Conservation (phyloP, 2,113 vertebrate genomes). For the Speoplatyrhinus poulsoni region DNA sequence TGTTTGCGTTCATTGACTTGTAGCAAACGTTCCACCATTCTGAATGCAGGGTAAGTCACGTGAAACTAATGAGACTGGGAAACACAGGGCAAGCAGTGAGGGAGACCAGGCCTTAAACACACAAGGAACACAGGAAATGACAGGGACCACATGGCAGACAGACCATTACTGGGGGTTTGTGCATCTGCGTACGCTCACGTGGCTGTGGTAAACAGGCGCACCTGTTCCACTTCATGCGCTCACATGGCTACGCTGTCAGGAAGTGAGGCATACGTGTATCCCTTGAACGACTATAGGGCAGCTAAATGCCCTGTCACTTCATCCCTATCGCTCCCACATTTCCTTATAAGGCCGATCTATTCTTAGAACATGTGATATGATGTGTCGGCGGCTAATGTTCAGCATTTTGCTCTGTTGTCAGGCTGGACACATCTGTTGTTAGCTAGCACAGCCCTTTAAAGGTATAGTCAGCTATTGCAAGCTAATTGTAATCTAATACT, state of each 20-base stretch:
- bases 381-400: constrained; percentile 9
- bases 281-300: constrained; percentile 8
- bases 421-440: background rate
- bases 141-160: too few relatives aligned
- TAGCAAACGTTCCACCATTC: too few relatives aligned
- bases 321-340: constrained; percentile 32
- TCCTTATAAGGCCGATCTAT: constrained; percentile 62
- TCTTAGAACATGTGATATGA: constrained; percentile 57
- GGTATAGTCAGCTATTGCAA: too few relatives aligned
- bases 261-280: constrained; percentile 42
- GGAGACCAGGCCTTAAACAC: too few relatives aligned
- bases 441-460: too few relatives aligned
- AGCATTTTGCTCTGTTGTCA: background rate
- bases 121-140: too few relatives aligned
- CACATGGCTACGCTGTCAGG: constrained; percentile 56
- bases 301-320: constrained; percentile 40
- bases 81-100: too few relatives aligned
- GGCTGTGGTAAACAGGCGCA: constrained; percentile 31
- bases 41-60: too few relatives aligned
- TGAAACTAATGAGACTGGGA: too few relatives aligned
- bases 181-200: constrained; percentile 6
- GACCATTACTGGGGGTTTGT: background rate
- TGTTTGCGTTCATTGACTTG: too few relatives aligned
- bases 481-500: too few relatives aligned
- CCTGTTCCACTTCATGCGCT: constrained; percentile 7